A percentile compares a stretch with the other conserved stretches of the same genome.
Evolutionary conservation across 1,140 invertebrate genomes (phyloP).

Genomic region (Plectrocnemia conspersa): DNA sequence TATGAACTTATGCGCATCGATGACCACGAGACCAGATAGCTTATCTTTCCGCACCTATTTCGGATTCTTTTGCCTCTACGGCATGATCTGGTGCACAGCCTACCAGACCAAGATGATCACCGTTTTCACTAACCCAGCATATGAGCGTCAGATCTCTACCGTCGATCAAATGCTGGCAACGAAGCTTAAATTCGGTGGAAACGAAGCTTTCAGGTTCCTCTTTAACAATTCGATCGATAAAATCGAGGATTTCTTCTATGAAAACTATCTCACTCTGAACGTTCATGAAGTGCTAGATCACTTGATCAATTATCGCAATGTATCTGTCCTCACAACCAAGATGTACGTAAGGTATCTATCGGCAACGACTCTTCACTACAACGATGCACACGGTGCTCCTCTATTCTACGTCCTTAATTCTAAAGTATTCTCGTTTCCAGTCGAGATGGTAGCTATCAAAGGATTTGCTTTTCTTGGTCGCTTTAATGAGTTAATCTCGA

Average conservation of each 20-base stretch:
- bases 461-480: slow-evolving; percentile 28
- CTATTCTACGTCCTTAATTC: slow-evolving; percentile 21
- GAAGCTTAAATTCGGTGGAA: slow-evolving; percentile 29
- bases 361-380: slow-evolving; percentile 24
- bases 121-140: slow-evolving; percentile 25
- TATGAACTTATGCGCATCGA: slow-evolving; percentile 25
- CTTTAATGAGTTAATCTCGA: slow-evolving; percentile 22
- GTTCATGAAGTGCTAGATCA: slow-evolving; percentile 31
- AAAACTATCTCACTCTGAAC: slow-evolving; percentile 27
- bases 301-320: slow-evolving; percentile 25
- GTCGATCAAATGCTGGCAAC: slow-evolving; percentile 22
- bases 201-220: slow-evolving; percentile 24
- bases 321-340: slow-evolving; percentile 29
- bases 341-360: slow-evolving; percentile 27
- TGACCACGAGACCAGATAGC: slow-evolving; percentile 17
- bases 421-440: slow-evolving; percentile 32
- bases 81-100: slow-evolving; percentile 28
- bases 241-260: slow-evolving; percentile 22
- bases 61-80: slow-evolving; percentile 26
- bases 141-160: slow-evolving; percentile 29
- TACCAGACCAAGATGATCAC: slow-evolving; percentile 33
- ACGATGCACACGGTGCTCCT: slow-evolving; percentile 26
- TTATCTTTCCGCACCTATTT: slow-evolving; percentile 30
- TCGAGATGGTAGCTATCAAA: slow-evolving; percentile 30
- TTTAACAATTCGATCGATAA: slow-evolving; percentile 32